These are phyloP conservation scores for Neodiprion virginianus DNA, from an alignment of 1,140 invertebrate genomes.

Conservation along the genomic window DNA sequence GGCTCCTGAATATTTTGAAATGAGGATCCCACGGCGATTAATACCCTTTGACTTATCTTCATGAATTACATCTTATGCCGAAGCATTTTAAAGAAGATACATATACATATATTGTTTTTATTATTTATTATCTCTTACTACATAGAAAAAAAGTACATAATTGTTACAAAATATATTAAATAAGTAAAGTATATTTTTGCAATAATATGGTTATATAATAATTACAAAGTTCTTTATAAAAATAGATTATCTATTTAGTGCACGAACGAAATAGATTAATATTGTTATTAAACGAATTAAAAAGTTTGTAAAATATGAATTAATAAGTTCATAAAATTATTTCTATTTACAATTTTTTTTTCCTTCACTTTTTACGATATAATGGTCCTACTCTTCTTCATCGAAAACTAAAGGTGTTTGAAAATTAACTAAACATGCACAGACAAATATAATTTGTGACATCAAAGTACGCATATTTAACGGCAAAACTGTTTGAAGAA, in stretches of 20 bases:
- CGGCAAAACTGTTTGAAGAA: slow-evolving; percentile 29
- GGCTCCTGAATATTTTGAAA: slow-evolving; percentile 34
- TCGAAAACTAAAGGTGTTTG: too few relatives aligned
- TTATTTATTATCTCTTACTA: too few relatives aligned
- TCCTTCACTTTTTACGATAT: too few relatives aligned
- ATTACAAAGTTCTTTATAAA: slow-evolving; percentile 19
- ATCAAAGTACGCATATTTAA: slow-evolving; percentile 25
- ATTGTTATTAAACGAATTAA: too few relatives aligned
- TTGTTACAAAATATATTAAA: neutral
- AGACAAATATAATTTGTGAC: slow-evolving; percentile 19
- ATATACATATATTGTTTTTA: too few relatives aligned
- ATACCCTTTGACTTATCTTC: neutral
- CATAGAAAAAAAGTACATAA: too few relatives aligned
- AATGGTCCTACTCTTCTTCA: too few relatives aligned
- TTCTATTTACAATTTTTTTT: too few relatives aligned
- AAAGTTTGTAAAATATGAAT: slow-evolving; percentile 18
- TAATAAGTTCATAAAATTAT: too few relatives aligned
- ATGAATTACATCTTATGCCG: neutral
- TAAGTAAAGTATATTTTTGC: slow-evolving; percentile 11
- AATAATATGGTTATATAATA: slow-evolving; percentile 5
- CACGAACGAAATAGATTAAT: too few relatives aligned
- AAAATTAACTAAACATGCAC: too few relatives aligned
- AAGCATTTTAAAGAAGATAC: neutral
- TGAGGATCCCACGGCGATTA: slow-evolving; percentile 29
- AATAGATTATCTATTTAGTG: slow-evolving; percentile 32